Percentiles rank a stretch among this genome's conserved stretches.
Evolutionary conservation across 2,113 vertebrate species (phyloP).

Genomic region (Holacanthus passer): DNA sequence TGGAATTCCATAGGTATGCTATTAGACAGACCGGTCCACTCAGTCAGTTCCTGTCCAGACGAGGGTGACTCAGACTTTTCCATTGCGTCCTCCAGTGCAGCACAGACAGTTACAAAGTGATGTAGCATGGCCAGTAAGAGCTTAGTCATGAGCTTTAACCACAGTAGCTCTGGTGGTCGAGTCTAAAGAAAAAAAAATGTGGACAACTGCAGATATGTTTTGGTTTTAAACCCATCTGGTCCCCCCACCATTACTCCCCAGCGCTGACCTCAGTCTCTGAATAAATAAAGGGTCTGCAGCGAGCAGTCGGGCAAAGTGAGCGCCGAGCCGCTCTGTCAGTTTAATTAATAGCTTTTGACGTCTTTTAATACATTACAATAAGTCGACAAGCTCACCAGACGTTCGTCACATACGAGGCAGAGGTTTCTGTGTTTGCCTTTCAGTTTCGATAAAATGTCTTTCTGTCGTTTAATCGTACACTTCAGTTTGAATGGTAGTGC

Average conservation of each 20-base stretch:
- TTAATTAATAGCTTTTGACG: slow-evolving; percentile 39
- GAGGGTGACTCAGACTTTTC: slow-evolving; percentile 80
- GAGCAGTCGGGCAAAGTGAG: slow-evolving; percentile 20
- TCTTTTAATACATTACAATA: slow-evolving; percentile 28
- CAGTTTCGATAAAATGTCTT: slow-evolving; percentile 17
- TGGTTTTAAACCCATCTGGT: slow-evolving; percentile 66
- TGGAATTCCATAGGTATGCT: slow-evolving; percentile 65
- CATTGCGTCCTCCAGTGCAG: slow-evolving; percentile 61
- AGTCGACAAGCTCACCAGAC: slow-evolving; percentile 17
- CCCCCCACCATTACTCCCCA: slow-evolving; percentile 49
- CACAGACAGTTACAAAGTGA: slow-evolving; percentile 67
- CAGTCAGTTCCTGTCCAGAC: slow-evolving; percentile 82
- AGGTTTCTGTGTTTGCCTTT: slow-evolving; percentile 38
- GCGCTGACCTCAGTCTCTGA: slow-evolving; percentile 67
- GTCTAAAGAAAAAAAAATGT: slow-evolving; percentile 44
- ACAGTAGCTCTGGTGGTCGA: slow-evolving; percentile 71
- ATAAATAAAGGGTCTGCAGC: slow-evolving; percentile 63
- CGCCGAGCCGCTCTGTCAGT: slow-evolving; percentile 2
- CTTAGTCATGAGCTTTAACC: slow-evolving; percentile 80
- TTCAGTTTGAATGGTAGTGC: background rate
- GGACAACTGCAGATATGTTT: slow-evolving; percentile 73
- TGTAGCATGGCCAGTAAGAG: slow-evolving; percentile 68
- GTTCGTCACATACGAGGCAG: slow-evolving; percentile 9
- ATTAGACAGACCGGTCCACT: slow-evolving; percentile 66
- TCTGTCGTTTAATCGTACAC: background rate